phyloP scores from a whole-genome alignment of 2,113 vertebrate species.

The Calonectris borealis region DNA sequence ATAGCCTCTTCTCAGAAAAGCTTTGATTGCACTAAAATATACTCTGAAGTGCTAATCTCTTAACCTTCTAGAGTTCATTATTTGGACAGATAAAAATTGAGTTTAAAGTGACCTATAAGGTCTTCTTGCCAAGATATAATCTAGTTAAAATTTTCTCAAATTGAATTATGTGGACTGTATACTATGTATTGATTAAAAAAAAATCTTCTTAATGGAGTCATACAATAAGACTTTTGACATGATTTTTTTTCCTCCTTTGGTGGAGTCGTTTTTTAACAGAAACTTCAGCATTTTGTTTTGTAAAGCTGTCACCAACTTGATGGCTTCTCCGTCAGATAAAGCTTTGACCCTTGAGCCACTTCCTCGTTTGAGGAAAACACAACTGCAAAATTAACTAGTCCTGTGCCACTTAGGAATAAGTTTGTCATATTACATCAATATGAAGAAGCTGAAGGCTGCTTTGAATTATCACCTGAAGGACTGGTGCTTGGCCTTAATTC shows the following conservation, averaged over 20 bases:
- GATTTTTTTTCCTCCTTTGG: not conserved
- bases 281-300: not conserved
- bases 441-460: not conserved
- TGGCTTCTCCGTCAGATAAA: not conserved
- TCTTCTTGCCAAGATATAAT: conserved; percentile 10
- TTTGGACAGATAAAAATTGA: conserved; percentile 45
- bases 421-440: not conserved
- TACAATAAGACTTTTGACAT: not conserved
- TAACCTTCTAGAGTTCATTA: conserved; percentile 33
- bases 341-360: not conserved
- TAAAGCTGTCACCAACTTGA: not conserved
- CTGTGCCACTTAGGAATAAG: not conserved
- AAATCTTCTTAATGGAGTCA: not conserved
- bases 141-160: not conserved
- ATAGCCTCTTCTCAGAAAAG: not conserved
- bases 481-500: not conserved
- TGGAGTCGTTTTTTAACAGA: not conserved
- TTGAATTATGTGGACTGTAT: conserved; percentile 9
- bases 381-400: not conserved
- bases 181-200: not conserved
- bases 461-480: not conserved
- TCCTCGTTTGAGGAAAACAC: not conserved
- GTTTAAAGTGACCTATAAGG: not conserved
- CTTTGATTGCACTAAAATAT: not conserved
- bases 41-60: conserved; percentile 2